Evolutionary conservation across 2,797 vertebrate genomes (phyloP).

Genomic region (Notolepis coatsorum): DNA sequence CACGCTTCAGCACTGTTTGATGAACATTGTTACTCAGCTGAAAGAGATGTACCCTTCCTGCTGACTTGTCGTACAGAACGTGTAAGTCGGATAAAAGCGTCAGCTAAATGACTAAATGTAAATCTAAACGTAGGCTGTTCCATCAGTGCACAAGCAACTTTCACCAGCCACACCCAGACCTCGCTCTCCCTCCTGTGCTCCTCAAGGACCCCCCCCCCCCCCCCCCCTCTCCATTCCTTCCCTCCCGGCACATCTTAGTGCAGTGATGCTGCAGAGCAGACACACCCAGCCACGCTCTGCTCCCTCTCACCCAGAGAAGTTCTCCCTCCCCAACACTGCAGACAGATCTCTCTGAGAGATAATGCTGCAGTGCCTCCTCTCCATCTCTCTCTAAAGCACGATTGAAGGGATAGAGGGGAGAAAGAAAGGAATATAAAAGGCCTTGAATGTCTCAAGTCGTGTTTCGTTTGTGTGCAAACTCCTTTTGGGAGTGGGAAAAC

Average conservation of each 20-base stretch:
- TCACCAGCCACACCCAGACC: constrained; percentile 34
- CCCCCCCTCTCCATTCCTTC: constrained; percentile 32
- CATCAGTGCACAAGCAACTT: background rate
- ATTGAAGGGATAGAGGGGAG: background rate
- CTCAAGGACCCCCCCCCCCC: constrained; percentile 33
- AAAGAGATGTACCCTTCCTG: too few species aligned
- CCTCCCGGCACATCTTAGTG: constrained; percentile 43
- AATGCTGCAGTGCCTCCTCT: constrained; percentile 68
- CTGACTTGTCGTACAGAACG: too few species aligned
- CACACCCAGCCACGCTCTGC: constrained; percentile 68
- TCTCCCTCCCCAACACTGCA: constrained; percentile 51
- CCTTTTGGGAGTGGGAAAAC: too few species aligned
- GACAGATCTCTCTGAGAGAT: too few species aligned
- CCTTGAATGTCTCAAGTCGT: too few species aligned
- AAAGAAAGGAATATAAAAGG: background rate
- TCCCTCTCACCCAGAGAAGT: constrained; percentile 69
- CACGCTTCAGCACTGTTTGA: too few species aligned
- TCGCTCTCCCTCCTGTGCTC: constrained; percentile 27
- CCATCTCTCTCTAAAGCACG: constrained; percentile 1
- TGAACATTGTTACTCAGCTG: too few species aligned
- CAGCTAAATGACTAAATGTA: too few species aligned
- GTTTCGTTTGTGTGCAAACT: too few species aligned
- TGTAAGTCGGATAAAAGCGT: too few species aligned
- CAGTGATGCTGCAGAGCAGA: constrained; percentile 74
- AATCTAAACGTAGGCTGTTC: too few species aligned